phyloP scores from a whole-genome alignment of 2,797 vertebrate species.

The Oreochromis grahami region DNA sequence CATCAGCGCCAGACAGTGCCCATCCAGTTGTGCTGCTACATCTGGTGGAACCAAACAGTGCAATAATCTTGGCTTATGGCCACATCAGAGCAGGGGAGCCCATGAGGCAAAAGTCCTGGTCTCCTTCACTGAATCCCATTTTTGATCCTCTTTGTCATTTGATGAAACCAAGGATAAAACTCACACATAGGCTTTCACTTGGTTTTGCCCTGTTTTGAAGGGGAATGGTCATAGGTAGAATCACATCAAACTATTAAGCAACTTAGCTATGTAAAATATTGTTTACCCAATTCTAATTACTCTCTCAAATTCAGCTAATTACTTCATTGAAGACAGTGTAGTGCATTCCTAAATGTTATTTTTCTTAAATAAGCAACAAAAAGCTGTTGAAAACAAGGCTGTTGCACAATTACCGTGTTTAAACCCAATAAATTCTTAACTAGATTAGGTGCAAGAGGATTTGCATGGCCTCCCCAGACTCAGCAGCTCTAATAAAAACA shows the following conservation, averaged over 20 bases:
- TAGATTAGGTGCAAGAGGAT: slow-evolving; percentile 67
- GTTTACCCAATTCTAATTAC: neutral
- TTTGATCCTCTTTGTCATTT: neutral
- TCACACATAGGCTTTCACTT: neutral
- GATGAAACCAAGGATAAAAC: neutral
- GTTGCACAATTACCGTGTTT: slow-evolving; percentile 32
- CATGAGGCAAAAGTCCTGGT: slow-evolving; percentile 16
- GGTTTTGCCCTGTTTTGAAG: neutral
- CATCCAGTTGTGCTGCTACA: slow-evolving; percentile 54
- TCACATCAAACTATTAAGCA: neutral
- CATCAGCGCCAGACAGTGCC: slow-evolving; percentile 58
- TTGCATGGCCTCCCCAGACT: slow-evolving; percentile 42
- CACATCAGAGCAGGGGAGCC: slow-evolving; percentile 33
- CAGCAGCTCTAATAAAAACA: slow-evolving; percentile 35
- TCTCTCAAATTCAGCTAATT: neutral
- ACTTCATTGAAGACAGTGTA: neutral
- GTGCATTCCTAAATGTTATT: neutral
- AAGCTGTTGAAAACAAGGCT: neutral
- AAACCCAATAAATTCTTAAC: slow-evolving; percentile 58
- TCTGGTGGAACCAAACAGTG: slow-evolving; percentile 65
- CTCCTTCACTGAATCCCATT: slow-evolving; percentile 8
- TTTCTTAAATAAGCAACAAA: neutral
- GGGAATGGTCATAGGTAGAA: neutral
- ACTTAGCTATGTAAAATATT: neutral
- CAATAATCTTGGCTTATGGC: slow-evolving; percentile 66